Conservation (phyloP, 2,797 vertebrate species). For the Prionace glauca region DNA sequence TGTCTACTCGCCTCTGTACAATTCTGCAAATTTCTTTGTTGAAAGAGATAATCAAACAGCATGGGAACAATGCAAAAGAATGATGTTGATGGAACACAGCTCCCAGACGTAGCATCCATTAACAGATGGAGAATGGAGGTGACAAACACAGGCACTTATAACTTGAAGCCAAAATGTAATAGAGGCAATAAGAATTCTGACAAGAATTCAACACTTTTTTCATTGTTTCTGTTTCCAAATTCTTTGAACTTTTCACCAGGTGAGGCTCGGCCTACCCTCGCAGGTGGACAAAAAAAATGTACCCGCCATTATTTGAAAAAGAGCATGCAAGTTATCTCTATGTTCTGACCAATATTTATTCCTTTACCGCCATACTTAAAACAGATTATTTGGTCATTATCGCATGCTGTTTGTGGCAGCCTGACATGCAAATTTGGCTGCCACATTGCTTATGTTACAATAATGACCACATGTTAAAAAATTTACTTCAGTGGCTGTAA, state of each 20-base stretch:
- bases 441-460: background rate
- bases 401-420: background rate
- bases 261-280: background rate
- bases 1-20: background rate
- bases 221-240: background rate
- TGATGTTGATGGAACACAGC: background rate
- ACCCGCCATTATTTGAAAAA: background rate
- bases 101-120: background rate
- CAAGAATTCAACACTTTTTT: background rate
- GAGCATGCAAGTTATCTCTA: background rate
- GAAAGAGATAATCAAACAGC: constrained; percentile 13
- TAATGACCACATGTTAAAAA: background rate
- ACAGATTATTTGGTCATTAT: background rate
- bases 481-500: background rate
- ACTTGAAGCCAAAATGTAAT: background rate
- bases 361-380: background rate
- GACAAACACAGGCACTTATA: background rate
- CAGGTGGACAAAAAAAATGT: background rate
- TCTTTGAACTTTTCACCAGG: background rate
- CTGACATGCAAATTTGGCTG: background rate
- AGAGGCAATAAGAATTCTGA: constrained; percentile 1
- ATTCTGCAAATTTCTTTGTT: constrained; percentile 21
- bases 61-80: background rate
- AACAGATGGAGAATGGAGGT: background rate
- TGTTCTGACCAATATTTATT: background rate